Evolutionary conservation across 1,140 invertebrate genomes (phyloP).

Genomic region (Babylonia areolata): DNA sequence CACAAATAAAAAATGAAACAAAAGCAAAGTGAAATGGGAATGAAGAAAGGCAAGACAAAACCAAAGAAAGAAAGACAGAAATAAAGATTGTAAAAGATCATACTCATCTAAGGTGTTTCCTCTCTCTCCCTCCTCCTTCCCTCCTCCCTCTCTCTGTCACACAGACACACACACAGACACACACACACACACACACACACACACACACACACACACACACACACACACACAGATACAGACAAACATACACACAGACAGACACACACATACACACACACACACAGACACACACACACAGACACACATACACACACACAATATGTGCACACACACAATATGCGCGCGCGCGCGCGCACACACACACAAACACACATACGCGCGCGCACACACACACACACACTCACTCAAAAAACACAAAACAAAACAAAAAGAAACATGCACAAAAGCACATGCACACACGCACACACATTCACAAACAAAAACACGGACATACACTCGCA

Average conservation of each 20-base stretch:
- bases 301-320: not conserved
- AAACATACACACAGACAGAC: not conserved
- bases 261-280: not conserved
- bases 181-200: conserved; percentile 71
- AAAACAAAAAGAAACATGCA: too few relatives aligned
- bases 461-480: too few relatives aligned
- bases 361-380: not conserved
- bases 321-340: not conserved
- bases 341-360: too few relatives aligned
- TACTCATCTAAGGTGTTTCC: too few relatives aligned
- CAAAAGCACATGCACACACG: too few relatives aligned
- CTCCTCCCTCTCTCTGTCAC: conserved; percentile 52
- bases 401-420: too few relatives aligned
- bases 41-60: too few relatives aligned
- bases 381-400: not conserved
- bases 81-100: conserved; percentile 76
- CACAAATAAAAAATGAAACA: too few relatives aligned
- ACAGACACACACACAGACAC: conserved; percentile 52
- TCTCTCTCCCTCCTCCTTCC: too few relatives aligned
- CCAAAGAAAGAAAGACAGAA: not conserved
- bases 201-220: conserved; percentile 11
- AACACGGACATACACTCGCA: too few relatives aligned
- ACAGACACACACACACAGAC: not conserved
- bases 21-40: too few relatives aligned
- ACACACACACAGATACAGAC: not conserved